Evolutionary conservation across 2,888 invertebrate species (phyloP).

Genomic region (Adineta ricciae): DNA sequence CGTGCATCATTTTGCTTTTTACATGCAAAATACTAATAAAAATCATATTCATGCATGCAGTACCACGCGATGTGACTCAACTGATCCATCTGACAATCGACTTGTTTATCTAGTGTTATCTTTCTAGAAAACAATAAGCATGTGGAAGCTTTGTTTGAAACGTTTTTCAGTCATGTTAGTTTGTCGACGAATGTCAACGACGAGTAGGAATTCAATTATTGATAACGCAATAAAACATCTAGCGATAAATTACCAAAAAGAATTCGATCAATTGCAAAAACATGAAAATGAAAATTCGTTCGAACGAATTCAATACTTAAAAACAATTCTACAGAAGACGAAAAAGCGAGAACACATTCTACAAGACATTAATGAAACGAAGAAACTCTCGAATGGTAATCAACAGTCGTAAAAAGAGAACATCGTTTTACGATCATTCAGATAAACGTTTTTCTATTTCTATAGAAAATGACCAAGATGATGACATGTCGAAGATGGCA

Average conservation of each 20-base stretch:
- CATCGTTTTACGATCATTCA: too few species aligned
- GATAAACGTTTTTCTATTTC: too few species aligned
- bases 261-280: constrained; percentile 3
- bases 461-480: not conserved
- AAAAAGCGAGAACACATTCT: not conserved
- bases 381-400: constrained; percentile 1
- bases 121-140: not conserved
- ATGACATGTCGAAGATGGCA: not conserved
- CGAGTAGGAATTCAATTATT: not conserved
- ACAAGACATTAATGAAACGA: not conserved
- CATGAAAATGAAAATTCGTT: not conserved
- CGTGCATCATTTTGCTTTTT: not conserved
- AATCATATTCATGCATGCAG: not conserved
- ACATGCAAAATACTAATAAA: not conserved
- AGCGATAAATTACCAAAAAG: not conserved
- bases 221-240: not conserved
- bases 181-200: not conserved
- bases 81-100: not conserved
- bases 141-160: not conserved
- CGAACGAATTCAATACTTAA: not conserved
- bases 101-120: not conserved
- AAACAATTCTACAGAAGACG: not conserved
- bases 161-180: not conserved
- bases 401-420: too few species aligned
- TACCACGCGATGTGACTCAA: not conserved